phyloP scores from a whole-genome alignment of 2,113 vertebrate species.

The Pomatorhinus ruficollis region DNA sequence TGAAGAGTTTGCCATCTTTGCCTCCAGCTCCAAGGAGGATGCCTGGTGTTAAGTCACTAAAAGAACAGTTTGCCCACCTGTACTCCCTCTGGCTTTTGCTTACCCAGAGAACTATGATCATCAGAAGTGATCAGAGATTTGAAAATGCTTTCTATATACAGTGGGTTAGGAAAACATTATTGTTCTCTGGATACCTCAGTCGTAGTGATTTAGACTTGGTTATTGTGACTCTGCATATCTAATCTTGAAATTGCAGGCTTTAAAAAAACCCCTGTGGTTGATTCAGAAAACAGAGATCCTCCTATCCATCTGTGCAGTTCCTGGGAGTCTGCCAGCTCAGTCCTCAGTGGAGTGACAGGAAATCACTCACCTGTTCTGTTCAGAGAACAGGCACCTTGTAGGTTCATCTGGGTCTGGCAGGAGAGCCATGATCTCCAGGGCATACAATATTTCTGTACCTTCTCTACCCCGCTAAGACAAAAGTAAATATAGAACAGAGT shows the following conservation, averaged over 20 bases:
- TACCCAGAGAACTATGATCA: not conserved
- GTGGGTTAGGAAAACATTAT: not conserved
- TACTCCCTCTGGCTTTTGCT: not conserved
- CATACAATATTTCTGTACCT: not conserved
- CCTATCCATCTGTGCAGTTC: not conserved
- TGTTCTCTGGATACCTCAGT: not conserved
- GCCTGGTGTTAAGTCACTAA: not conserved
- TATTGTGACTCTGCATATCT: not conserved
- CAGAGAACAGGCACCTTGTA: not conserved
- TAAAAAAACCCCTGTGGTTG: accelerated
- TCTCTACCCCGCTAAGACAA: not conserved
- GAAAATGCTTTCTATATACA: not conserved
- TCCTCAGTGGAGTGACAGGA: not conserved
- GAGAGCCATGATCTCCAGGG: not conserved
- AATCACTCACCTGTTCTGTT: not conserved
- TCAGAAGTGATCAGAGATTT: not conserved
- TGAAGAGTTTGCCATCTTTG: slow-evolving; percentile 34
- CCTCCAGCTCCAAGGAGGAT: not conserved
- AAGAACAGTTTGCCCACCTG: not conserved
- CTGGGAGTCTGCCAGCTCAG: not conserved
- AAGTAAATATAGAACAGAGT: not conserved
- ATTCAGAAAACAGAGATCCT: not conserved
- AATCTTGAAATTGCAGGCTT: not conserved
- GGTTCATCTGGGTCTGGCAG: not conserved
- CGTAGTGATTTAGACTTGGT: not conserved